Conservation (phyloP, 2,888 invertebrate genomes). For the Elysia crispata region DNA sequence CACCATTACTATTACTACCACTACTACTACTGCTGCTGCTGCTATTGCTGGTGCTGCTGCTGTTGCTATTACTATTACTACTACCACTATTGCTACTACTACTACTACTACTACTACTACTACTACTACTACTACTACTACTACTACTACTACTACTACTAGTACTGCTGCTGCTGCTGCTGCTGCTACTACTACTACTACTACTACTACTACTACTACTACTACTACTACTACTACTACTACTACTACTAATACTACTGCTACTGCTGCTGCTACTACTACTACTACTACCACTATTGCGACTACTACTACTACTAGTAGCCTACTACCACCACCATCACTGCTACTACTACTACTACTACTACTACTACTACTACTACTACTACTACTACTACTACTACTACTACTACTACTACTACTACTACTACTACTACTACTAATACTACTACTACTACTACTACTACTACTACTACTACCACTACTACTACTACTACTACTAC, state of each 20-base stretch:
- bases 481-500: too few species aligned
- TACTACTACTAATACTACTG: too few species aligned
- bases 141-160: too few species aligned
- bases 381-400: slow-evolving; percentile 9
- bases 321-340: too few species aligned
- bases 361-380: slow-evolving; percentile 9
- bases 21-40: neutral
- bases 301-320: too few species aligned
- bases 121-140: slow-evolving; percentile 9
- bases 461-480: slow-evolving; percentile 1
- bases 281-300: neutral
- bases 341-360: too few species aligned
- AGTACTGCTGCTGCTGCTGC: neutral
- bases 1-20: neutral
- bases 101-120: slow-evolving; percentile 9
- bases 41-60: neutral
- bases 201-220: slow-evolving; percentile 1
- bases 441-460: too few species aligned
- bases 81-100: neutral
- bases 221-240: slow-evolving; percentile 2
- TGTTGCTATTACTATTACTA: neutral
- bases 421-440: too few species aligned
- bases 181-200: slow-evolving; percentile 1
- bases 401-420: slow-evolving; percentile 9
- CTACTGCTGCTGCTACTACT: neutral